Evolutionary conservation across 2,888 invertebrate species (phyloP).

Genomic region (Pheosia tremula): DNA sequence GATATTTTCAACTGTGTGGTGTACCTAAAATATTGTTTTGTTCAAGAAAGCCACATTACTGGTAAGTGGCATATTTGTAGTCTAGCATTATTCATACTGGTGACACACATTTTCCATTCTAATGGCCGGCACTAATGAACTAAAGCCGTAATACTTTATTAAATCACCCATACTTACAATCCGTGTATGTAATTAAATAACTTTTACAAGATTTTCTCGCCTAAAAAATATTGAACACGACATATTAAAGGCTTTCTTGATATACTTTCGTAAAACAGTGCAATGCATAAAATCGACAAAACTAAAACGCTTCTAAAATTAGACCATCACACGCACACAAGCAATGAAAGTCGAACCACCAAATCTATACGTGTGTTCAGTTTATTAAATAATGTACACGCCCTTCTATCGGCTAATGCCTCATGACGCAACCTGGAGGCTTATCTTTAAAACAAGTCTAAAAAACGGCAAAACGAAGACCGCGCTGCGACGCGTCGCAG

Average conservation of each 20-base stretch:
- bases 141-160: slow-evolving; percentile 18
- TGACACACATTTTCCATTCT: slow-evolving; percentile 46
- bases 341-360: not conserved
- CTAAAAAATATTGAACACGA: slow-evolving; percentile 35
- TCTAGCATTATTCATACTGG: slow-evolving; percentile 20
- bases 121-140: slow-evolving; percentile 36
- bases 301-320: not conserved
- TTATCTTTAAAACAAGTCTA: slow-evolving; percentile 49
- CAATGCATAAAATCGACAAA: not conserved
- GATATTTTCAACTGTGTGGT: too few relatives aligned
- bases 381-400: not conserved
- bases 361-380: not conserved
- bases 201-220: slow-evolving; percentile 36
- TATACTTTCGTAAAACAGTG: not conserved
- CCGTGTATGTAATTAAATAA: slow-evolving; percentile 34
- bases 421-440: slow-evolving; percentile 46
- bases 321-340: not conserved
- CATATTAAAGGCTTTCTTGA: slow-evolving; percentile 32
- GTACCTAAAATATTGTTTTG: slow-evolving; percentile 4
- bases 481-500: slow-evolving; percentile 17
- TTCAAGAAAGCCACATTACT: slow-evolving; percentile 38
- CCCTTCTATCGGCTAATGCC: slow-evolving; percentile 27
- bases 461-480: slow-evolving; percentile 36
- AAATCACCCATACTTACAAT: slow-evolving; percentile 26
- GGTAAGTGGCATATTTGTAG: slow-evolving; percentile 20